Conservation (phyloP, 2,888 invertebrate species). For the Parasteatoda lunata region DNA sequence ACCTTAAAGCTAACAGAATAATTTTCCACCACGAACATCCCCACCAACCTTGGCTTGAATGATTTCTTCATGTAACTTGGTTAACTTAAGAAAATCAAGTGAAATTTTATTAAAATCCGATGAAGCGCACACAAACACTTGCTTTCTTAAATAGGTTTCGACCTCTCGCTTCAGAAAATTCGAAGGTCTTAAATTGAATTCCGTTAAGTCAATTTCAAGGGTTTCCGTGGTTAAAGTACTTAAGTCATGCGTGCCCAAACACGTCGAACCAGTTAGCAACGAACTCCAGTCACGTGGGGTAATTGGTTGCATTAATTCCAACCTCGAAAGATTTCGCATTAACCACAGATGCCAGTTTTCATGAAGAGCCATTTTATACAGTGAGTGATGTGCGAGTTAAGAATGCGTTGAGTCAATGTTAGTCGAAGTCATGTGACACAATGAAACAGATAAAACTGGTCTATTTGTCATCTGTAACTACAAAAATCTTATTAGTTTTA, state of each 20-base stretch:
- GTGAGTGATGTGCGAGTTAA: not conserved
- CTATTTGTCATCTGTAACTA: too few species aligned
- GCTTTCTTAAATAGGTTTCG: not conserved
- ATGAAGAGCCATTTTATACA: not conserved
- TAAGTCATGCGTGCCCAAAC: conserved; percentile 5
- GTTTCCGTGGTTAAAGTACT: not conserved
- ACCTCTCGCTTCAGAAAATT: conserved; percentile 7
- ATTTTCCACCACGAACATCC: too few species aligned
- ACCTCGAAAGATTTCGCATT: not conserved
- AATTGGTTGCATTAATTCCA: not conserved
- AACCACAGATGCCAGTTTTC: not conserved
- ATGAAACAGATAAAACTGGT: too few species aligned
- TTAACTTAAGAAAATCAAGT: too few species aligned
- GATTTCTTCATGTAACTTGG: too few species aligned
- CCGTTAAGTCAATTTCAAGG: conserved; percentile 25
- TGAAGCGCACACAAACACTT: not conserved
- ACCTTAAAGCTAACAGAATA: too few species aligned
- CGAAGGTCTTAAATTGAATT: conserved; percentile 38
- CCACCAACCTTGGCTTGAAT: too few species aligned
- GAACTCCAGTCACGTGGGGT: not conserved
- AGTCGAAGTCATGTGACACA: too few species aligned
- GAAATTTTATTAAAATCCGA: not conserved
- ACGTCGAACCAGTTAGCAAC: not conserved
- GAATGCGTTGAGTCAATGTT: too few species aligned
- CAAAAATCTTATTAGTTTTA: too few species aligned